A percentile compares a stretch with the other conserved stretches of the same genome.
phyloP scores from a whole-genome alignment of 1,140 invertebrate genomes.

The Trigoniulus corallinus region DNA sequence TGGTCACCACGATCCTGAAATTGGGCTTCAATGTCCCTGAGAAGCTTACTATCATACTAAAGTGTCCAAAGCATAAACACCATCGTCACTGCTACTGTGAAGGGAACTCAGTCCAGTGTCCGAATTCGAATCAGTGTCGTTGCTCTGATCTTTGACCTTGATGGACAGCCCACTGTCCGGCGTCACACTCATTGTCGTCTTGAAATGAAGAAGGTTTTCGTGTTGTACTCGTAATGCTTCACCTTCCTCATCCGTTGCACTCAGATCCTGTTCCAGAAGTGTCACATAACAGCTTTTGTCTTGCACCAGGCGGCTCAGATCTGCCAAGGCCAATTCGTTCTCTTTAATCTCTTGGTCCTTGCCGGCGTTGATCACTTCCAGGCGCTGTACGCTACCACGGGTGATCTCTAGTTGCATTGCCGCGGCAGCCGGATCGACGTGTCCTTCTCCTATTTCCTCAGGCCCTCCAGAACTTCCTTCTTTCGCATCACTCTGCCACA shows the following conservation, averaged over 20 bases:
- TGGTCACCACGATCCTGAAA: too few species aligned
- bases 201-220: constrained; percentile 13
- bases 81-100: constrained; percentile 32
- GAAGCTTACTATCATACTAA: too few species aligned
- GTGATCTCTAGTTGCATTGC: constrained; percentile 12
- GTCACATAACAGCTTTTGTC: constrained; percentile 41
- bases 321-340: constrained; percentile 39
- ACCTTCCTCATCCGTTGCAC: constrained; percentile 31
- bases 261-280: constrained; percentile 41
- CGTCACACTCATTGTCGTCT: constrained; percentile 10
- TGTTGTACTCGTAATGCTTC: constrained; percentile 14
- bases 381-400: constrained; percentile 20
- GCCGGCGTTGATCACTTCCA: constrained; percentile 25
- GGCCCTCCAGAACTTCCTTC: constrained; percentile 9
- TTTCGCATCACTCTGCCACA: constrained; percentile 15
- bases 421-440: not conserved
- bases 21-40: too few species aligned
- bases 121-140: constrained; percentile 35
- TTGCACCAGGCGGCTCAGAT: constrained; percentile 41
- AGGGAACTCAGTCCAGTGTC: constrained; percentile 37
- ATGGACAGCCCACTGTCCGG: constrained; percentile 15
- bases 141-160: constrained; percentile 1
- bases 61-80: constrained; percentile 28
- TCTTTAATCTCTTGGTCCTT: constrained; percentile 43
- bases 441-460: constrained; percentile 13